Conservation (phyloP, 2,888 invertebrate genomes). For the Chironomus tentans region DNA sequence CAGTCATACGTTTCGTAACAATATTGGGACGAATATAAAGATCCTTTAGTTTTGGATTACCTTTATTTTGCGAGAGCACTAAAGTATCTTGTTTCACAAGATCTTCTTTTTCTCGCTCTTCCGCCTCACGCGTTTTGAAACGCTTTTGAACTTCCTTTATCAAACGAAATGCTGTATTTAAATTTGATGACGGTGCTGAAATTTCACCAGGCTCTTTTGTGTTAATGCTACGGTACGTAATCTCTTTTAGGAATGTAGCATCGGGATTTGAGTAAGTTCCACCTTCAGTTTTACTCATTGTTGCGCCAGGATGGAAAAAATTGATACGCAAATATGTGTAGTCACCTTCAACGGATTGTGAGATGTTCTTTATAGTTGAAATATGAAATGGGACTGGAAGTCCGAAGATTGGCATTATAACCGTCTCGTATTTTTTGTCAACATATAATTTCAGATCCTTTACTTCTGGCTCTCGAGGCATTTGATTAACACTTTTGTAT, state of each 20-base stretch:
- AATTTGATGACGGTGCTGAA: slow-evolving; percentile 86
- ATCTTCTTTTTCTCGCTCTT: slow-evolving; percentile 97
- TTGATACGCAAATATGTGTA: slow-evolving; percentile 97
- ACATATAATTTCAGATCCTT: slow-evolving; percentile 91
- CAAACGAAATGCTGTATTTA: slow-evolving; percentile 92
- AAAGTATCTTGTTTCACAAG: slow-evolving; percentile 97
- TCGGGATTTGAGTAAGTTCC: slow-evolving; percentile 88
- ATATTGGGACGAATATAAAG: slow-evolving; percentile 98
- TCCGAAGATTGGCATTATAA: slow-evolving; percentile 96
- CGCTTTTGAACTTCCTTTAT: slow-evolving; percentile 99
- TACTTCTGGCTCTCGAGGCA: slow-evolving; percentile 90
- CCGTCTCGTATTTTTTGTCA: slow-evolving; percentile 94
- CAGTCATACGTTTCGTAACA: slow-evolving; percentile 91
- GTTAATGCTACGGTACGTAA: slow-evolving; percentile 96
- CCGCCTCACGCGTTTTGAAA: slow-evolving; percentile 95
- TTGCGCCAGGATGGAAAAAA: slow-evolving; percentile 96
- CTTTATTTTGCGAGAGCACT: slow-evolving; percentile 87
- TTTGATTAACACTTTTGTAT: slow-evolving; percentile 83
- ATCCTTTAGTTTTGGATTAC: slow-evolving; percentile 96
- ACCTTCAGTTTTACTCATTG: slow-evolving; percentile 89
- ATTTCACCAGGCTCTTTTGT: slow-evolving; percentile 95
- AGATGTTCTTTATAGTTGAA: slow-evolving; percentile 97
- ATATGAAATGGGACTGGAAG: slow-evolving; percentile 97
- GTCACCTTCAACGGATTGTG: slow-evolving; percentile 96
- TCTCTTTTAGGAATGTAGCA: slow-evolving; percentile 96